A percentile compares a stretch with the other conserved stretches of the same genome.
These are phyloP conservation scores for Acyrthosiphon pisum DNA, from an alignment of 1,140 invertebrate species.

Conservation along the genomic window DNA sequence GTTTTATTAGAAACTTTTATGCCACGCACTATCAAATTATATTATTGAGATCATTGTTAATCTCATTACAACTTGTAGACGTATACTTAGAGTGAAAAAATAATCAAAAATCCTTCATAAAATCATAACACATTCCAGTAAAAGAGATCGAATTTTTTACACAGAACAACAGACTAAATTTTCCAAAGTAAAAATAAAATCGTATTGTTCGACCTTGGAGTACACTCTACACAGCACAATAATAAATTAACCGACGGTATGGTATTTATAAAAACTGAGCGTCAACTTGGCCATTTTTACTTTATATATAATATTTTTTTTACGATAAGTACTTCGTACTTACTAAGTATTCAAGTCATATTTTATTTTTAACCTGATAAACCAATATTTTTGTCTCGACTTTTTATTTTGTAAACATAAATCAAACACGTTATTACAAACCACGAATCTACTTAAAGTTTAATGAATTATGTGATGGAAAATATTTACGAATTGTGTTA, in stretches of 20 bases:
- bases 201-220: neutral
- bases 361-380: neutral
- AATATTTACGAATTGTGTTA: neutral
- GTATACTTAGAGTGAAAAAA: no score
- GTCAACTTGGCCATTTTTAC: neutral
- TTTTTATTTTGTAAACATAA: neutral
- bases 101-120: neutral
- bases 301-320: neutral
- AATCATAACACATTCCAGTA: neutral
- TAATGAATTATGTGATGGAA: neutral
- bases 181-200: neutral
- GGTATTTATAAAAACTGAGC: neutral
- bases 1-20: no score
- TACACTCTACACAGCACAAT: neutral
- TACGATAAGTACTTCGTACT: neutral
- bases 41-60: no score
- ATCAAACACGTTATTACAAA: neutral
- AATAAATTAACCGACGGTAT: neutral
- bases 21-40: no score
- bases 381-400: neutral
- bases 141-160: neutral
- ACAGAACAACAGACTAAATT: neutral
- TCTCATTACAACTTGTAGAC: no score
- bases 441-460: neutral
- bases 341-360: neutral